Conservation (phyloP, 2,113 vertebrate species). For the Phocoena phocoena region DNA sequence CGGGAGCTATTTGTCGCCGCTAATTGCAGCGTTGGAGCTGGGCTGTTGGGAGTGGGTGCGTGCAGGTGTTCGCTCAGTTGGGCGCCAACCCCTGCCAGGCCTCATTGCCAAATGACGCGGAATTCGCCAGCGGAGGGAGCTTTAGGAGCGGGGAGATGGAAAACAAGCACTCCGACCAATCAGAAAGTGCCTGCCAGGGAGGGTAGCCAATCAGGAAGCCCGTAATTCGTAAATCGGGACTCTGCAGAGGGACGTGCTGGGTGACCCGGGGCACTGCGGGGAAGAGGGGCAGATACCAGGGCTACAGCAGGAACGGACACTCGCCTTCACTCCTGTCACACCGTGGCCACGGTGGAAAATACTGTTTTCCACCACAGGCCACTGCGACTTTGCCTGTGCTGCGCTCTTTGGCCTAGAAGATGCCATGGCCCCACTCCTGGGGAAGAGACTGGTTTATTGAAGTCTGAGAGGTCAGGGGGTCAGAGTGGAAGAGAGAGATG, state of each 20-base stretch:
- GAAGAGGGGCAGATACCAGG: background rate
- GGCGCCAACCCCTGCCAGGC: background rate
- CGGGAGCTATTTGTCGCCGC: background rate
- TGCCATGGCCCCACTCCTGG: background rate
- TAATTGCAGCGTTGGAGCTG: slow-evolving; percentile 51
- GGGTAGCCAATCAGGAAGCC: slow-evolving; percentile 55
- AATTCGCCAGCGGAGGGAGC: background rate
- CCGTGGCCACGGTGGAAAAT: background rate
- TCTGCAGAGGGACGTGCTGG: slow-evolving; percentile 55
- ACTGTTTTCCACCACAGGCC: background rate
- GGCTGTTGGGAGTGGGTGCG: slow-evolving; percentile 55
- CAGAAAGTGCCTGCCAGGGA: background rate
- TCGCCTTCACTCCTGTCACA: background rate
- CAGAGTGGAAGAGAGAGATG: background rate
- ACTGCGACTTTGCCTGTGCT: background rate
- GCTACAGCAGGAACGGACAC: background rate
- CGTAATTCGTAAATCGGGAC: background rate
- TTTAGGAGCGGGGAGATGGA: background rate
- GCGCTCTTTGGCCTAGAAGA: slow-evolving; percentile 26
- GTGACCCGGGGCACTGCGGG: background rate
- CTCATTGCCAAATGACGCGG: background rate
- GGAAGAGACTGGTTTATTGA: slow-evolving; percentile 67
- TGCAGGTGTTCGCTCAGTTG: slow-evolving; percentile 51
- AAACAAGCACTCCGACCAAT: slow-evolving; percentile 4
- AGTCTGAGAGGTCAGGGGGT: background rate